phyloP scores from a whole-genome alignment of 2,797 vertebrate genomes.

The Leptodactylus fallax region DNA sequence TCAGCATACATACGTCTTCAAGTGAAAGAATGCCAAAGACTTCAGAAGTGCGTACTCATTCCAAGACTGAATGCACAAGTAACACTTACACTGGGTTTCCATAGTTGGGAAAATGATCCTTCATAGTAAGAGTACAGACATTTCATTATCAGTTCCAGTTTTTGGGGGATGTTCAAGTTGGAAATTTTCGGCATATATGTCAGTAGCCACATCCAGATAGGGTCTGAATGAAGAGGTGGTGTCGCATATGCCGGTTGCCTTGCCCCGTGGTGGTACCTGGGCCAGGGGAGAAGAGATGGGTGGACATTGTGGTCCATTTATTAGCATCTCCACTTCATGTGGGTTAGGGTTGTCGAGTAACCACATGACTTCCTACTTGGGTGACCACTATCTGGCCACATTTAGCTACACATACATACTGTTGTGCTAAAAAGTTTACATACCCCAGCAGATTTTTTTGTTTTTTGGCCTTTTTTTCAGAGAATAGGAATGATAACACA shows the following conservation, averaged over 20 bases:
- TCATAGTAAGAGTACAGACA: too few species aligned
- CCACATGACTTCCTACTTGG: neutral
- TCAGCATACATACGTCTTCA: neutral
- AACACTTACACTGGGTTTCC: neutral
- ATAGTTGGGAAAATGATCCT: neutral
- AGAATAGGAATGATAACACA: too few species aligned
- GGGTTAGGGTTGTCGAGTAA: neutral
- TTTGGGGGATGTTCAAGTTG: too few species aligned
- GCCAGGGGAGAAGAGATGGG: neutral
- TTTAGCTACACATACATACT: neutral
- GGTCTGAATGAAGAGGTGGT: too few species aligned
- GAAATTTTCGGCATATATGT: too few species aligned
- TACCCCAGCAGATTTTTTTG: too few species aligned
- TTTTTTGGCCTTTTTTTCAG: too few species aligned
- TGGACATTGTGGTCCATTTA: neutral
- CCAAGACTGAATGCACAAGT: neutral
- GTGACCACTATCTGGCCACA: neutral
- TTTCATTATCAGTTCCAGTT: too few species aligned
- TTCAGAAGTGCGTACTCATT: neutral
- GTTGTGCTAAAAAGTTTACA: too few species aligned
- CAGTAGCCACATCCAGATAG: too few species aligned
- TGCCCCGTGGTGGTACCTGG: too few species aligned
- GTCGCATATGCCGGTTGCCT: too few species aligned
- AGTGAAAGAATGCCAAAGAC: constrained; percentile 15
- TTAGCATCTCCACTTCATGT: neutral